Evolutionary conservation across 2,888 invertebrate species (phyloP).

Genomic region (Vesta saturnalis): DNA sequence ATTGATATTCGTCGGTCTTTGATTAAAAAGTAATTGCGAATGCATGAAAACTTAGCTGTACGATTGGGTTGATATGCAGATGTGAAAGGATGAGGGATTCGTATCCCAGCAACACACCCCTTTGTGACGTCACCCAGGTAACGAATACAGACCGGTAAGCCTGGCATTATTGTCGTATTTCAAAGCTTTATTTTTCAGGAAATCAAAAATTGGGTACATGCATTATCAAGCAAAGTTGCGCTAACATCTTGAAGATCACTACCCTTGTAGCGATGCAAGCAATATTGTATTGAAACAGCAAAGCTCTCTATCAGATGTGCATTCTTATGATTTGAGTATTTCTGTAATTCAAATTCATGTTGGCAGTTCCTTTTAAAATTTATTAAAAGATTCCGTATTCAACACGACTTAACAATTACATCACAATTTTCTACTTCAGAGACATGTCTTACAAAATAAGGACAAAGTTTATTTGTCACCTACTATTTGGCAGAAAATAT

Average conservation of each 20-base stretch:
- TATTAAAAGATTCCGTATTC: not conserved
- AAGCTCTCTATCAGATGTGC: slow-evolving; percentile 4
- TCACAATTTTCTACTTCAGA: too few relatives aligned
- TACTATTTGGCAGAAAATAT: too few relatives aligned
- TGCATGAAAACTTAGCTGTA: slow-evolving; percentile 50
- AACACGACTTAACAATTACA: not conserved
- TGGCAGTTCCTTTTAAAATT: slow-evolving; percentile 7
- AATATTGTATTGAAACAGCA: not conserved
- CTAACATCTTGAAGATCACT: not conserved
- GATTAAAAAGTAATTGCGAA: slow-evolving; percentile 52
- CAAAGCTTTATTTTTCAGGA: slow-evolving; percentile 34
- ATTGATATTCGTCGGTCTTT: slow-evolving; percentile 33
- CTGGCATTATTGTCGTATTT: slow-evolving; percentile 37
- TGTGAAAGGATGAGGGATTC: slow-evolving; percentile 42
- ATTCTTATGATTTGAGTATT: not conserved
- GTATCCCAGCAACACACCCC: slow-evolving; percentile 61
- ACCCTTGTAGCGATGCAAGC: not conserved
- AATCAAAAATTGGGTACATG: slow-evolving; percentile 29
- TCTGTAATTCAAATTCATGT: slow-evolving; percentile 4
- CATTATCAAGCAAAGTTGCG: slow-evolving; percentile 21
- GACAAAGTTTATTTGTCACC: too few relatives aligned
- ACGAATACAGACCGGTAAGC: slow-evolving; percentile 51
- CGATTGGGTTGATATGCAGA: slow-evolving; percentile 49
- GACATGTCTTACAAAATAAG: too few relatives aligned
- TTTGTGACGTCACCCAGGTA: slow-evolving; percentile 62